These are phyloP conservation scores for Ellobius talpinus DNA, from an alignment of 2,113 vertebrate genomes.

Conservation along the genomic window DNA sequence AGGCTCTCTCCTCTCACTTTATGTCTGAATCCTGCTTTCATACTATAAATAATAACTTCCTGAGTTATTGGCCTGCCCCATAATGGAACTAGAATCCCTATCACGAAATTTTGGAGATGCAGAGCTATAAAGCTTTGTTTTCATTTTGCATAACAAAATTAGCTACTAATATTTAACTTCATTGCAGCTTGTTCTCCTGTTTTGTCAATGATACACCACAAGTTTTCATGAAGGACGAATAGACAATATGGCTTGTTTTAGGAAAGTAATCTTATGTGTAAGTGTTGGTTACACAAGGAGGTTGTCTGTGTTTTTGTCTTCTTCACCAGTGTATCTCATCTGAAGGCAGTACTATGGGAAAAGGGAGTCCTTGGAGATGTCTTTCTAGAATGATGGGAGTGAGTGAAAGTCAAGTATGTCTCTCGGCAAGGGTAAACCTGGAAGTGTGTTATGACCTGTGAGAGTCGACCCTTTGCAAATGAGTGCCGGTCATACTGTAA, in stretches of 20 bases:
- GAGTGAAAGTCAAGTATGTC: background rate
- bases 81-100: background rate
- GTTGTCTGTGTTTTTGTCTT: background rate
- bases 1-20: background rate
- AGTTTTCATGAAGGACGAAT: background rate
- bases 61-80: background rate
- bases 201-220: background rate
- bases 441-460: background rate
- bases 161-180: background rate
- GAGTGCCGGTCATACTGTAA: background rate
- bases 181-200: background rate
- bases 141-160: background rate
- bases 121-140: conserved; percentile 11
- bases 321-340: background rate
- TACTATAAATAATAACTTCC: background rate
- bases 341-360: background rate
- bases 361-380: background rate
- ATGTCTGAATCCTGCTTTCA: background rate
- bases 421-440: background rate
- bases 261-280: background rate
- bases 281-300: background rate
- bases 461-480: background rate
- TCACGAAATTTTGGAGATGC: background rate
- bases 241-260: background rate
- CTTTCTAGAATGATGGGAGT: background rate